phyloP scores from a whole-genome alignment of 1,140 invertebrate genomes.

The Adoxophyes honmai region DNA sequence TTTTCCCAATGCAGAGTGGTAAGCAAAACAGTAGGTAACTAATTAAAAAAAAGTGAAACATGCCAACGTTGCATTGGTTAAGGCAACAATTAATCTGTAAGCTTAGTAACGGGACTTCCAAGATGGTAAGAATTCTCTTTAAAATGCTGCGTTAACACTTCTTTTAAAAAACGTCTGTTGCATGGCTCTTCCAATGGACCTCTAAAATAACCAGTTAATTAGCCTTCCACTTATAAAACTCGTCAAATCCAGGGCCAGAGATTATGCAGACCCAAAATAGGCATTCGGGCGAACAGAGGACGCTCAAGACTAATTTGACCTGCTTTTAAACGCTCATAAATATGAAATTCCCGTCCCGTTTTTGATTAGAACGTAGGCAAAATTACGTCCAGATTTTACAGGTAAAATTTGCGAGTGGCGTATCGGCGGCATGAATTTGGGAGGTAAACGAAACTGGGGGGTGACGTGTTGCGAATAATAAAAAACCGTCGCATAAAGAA shows the following conservation, averaged over 20 bases:
- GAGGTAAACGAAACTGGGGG: not conserved
- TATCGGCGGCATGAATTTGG: not conserved
- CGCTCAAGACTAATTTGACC: slow-evolving; percentile 42
- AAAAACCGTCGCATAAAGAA: not conserved
- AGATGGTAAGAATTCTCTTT: no score
- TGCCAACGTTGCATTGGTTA: no score
- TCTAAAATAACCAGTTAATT: not conserved
- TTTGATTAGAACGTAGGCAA: slow-evolving; percentile 6
- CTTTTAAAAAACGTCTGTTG: no score
- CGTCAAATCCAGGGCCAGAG: not conserved
- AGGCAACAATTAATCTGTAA: no score
- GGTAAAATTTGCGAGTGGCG: not conserved
- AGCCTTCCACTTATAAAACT: not conserved
- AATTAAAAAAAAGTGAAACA: no score
- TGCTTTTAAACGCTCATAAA: slow-evolving; percentile 31
- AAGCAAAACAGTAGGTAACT: no score
- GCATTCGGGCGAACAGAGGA: slow-evolving; percentile 25
- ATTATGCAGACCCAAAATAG: slow-evolving; percentile 20
- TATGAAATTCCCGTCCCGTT: slow-evolving; percentile 20
- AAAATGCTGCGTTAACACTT: no score
- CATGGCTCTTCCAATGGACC: not conserved
- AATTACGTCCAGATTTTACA: not conserved
- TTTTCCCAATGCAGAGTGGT: no score
- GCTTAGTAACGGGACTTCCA: no score
- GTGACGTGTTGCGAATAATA: not conserved